A percentile compares a stretch with the other conserved stretches of the same genome.
These are phyloP conservation scores for Colostygia pectinataria DNA, from an alignment of 2,888 invertebrate species.

Conservation along the genomic window DNA sequence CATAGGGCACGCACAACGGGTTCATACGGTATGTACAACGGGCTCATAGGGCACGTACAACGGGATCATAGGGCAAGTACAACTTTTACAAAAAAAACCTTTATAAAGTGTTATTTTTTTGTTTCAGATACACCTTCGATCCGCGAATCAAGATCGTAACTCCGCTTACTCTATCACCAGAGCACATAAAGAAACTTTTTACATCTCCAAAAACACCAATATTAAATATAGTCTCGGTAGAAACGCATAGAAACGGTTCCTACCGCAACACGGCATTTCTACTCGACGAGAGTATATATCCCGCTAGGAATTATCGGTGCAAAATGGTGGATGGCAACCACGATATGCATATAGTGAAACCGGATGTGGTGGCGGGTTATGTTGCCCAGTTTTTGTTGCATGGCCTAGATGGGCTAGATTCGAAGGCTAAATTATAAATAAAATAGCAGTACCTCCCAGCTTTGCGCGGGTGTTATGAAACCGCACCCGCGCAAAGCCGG, in stretches of 20 bases:
- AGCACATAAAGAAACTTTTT: slow-evolving; percentile 56
- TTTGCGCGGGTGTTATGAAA: no score
- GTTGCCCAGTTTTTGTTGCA: slow-evolving; percentile 64
- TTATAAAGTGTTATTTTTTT: background rate
- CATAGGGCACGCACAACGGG: background rate
- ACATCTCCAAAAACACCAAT: slow-evolving; percentile 50
- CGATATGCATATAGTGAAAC: slow-evolving; percentile 82
- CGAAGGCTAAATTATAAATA: slow-evolving; percentile 58
- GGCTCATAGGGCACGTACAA: no score
- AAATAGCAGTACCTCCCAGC: no score
- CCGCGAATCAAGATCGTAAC: slow-evolving; percentile 68
- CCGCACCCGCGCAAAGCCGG: no score
- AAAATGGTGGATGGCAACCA: slow-evolving; percentile 78
- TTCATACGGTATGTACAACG: no score
- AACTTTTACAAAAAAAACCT: no score
- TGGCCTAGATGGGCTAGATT: slow-evolving; percentile 51
- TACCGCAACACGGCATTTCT: slow-evolving; percentile 51
- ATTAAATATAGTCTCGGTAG: slow-evolving; percentile 46
- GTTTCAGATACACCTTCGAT: slow-evolving; percentile 79
- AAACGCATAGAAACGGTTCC: slow-evolving; percentile 40
- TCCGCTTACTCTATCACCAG: slow-evolving; percentile 55
- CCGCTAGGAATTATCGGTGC: slow-evolving; percentile 47
- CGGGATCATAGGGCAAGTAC: background rate
- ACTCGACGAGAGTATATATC: slow-evolving; percentile 50
- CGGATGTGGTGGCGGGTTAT: slow-evolving; percentile 72